These are phyloP conservation scores for Salticus scenicus DNA, from an alignment of 2,888 invertebrate species.

Conservation along the genomic window DNA sequence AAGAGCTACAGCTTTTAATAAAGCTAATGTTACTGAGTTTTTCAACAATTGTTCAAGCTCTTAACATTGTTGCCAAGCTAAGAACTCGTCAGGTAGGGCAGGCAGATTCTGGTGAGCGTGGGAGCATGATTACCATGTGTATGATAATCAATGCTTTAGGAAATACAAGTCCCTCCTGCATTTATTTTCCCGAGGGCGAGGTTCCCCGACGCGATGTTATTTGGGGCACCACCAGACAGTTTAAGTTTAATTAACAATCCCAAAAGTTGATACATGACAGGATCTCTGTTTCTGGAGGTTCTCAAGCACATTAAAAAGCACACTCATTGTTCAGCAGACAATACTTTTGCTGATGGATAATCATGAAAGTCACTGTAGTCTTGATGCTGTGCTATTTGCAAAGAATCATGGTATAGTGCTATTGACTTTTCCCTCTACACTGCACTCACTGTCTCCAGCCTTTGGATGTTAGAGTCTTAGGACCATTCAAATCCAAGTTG, in stretches of 20 bases:
- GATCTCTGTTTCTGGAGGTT: background rate
- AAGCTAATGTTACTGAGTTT: background rate
- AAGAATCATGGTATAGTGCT: background rate
- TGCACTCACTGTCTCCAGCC: background rate
- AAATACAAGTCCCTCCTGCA: background rate
- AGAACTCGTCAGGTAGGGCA: slow-evolving; percentile 21
- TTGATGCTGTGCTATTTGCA: background rate
- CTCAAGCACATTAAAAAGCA: background rate
- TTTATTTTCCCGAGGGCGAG: slow-evolving; percentile 19
- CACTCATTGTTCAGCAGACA: background rate
- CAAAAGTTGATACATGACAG: background rate
- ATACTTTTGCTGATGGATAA: background rate
- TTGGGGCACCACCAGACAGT: background rate
- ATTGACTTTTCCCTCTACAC: background rate
- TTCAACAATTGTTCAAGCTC: slow-evolving; percentile 16
- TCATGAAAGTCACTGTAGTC: background rate
- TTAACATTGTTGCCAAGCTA: slow-evolving; percentile 10
- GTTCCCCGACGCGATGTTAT: slow-evolving; percentile 1
- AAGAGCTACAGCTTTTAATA: slow-evolving; percentile 2
- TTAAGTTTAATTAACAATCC: background rate
- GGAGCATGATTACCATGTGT: slow-evolving; percentile 9
- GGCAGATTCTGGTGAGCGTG: slow-evolving; percentile 2
- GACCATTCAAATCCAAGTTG: too few relatives aligned
- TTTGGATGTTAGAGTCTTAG: background rate
- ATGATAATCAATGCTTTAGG: slow-evolving; percentile 10